Evolutionary conservation across 2,888 invertebrate genomes (phyloP), one percentile per base, ranked within the genome.

Genomic region (Lampropteryx suffumata): DNA sequence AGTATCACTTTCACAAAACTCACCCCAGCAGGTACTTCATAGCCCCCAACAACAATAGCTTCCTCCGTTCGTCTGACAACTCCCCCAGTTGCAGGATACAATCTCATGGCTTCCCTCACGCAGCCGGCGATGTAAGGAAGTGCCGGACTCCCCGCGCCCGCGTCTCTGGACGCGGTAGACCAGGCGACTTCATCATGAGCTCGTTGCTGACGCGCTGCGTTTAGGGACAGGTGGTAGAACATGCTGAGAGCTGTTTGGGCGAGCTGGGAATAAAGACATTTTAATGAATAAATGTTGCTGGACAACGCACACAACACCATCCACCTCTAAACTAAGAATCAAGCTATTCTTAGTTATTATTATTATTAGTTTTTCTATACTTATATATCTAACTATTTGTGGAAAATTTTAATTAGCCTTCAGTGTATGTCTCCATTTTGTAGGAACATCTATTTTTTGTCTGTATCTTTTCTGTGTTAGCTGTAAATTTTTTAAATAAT

Each of bases 71-170:
- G 61, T 33, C 89, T 64, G 0, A 88, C 84, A 0, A 87, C 87
- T 1, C 88, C 89, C 0, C 89, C 89, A 0, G 89, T 89, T 0
- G 76, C 82, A 0, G 90, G 89, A n/a, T 82, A 82, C 2, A 89
- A 71, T n/a, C 89, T 65, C 73, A 84, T 65, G 0, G 83, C 80
- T 17, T 90, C 89, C 2, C 67, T 65, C 0, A 76, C 80, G 13
- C 84, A 84, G 0, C 86, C 83, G 0, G 72, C 67, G 0, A 84
- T 69, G 50, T 86, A 88, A 0, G 79, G 77, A 50, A 84, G 62
- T 0, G 75, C 75, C 0, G 71, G 65, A 1, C 59, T 55, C 0
- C 68, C 76, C 0, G 76, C 70, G 0, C 83, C 86, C 0, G 80
- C 84, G 1, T 71, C 76, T 1, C 61, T 63, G 9, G 81, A 74